Evolutionary conservation across 2,797 vertebrate species (phyloP).

Genomic region (Intellagama lesueurii): DNA sequence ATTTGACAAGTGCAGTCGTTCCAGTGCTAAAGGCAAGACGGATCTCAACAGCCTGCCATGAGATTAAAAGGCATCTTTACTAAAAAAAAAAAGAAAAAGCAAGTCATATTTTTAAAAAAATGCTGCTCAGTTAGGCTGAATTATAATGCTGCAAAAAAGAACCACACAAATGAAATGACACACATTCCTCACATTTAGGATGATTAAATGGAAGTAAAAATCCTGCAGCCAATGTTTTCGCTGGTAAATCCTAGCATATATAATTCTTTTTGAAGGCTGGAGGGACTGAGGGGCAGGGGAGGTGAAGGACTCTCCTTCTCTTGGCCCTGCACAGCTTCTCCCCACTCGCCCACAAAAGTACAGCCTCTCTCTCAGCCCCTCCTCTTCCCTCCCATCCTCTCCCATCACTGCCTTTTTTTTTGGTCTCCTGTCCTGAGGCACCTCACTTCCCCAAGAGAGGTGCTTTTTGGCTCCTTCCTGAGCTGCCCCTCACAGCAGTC

Average conservation of each 20-base stretch:
- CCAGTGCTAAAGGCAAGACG: neutral
- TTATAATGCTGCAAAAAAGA: neutral
- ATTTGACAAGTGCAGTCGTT: neutral
- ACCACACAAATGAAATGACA: neutral
- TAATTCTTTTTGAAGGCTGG: neutral
- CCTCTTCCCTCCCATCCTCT: neutral
- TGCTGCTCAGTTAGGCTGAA: neutral
- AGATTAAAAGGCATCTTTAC: neutral
- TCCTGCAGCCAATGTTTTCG: neutral
- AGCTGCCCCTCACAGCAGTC: neutral
- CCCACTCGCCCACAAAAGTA: too few relatives aligned
- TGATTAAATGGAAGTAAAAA: neutral
- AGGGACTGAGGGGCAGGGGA: neutral
- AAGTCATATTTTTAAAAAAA: neutral
- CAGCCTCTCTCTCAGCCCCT: neutral
- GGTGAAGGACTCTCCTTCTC: neutral
- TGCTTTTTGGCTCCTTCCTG: neutral
- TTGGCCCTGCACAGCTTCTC: neutral
- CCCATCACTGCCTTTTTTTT: neutral
- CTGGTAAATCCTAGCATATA: neutral
- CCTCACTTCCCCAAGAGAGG: too few relatives aligned
- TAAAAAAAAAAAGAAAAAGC: neutral
- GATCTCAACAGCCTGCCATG: neutral
- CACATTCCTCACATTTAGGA: neutral
- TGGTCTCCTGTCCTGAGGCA: too few relatives aligned